phyloP scores from a whole-genome alignment of 2,888 invertebrate genomes.

The Morinoia aosen region DNA sequence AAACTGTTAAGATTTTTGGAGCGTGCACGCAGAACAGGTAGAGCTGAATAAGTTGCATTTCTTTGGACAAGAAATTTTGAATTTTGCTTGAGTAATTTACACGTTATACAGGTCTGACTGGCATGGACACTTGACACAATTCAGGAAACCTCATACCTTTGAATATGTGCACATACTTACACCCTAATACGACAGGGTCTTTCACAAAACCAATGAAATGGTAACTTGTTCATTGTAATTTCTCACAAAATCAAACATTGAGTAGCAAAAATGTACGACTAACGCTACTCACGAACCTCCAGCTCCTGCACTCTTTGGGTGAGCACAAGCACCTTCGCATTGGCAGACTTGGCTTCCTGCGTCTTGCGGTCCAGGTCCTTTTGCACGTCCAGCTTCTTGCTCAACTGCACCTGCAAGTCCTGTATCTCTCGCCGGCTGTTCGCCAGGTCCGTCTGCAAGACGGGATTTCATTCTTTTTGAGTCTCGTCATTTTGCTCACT shows the following conservation, averaged over 20 bases:
- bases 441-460: conserved; percentile 33
- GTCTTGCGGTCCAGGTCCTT: neutral
- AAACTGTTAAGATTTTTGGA: neutral
- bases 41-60: too few relatives aligned
- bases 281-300: neutral
- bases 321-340: neutral
- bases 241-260: neutral
- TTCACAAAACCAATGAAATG: neutral
- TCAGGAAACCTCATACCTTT: neutral
- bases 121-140: too few relatives aligned
- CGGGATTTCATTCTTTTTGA: neutral
- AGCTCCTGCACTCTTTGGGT: conserved; percentile 25
- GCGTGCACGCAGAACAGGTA: too few relatives aligned
- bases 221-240: neutral
- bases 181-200: neutral
- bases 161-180: neutral
- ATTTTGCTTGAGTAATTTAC: neutral
- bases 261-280: neutral
- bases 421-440: neutral
- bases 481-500: neutral
- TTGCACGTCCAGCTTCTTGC: conserved; percentile 23
- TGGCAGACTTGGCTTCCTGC: conserved; percentile 27
- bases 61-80: too few relatives aligned
- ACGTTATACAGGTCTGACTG: too few relatives aligned
- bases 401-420: conserved; percentile 25